Evolutionary conservation across 2,888 invertebrate genomes (phyloP).

Genomic region (Mesorhabditis spiculigera): DNA sequence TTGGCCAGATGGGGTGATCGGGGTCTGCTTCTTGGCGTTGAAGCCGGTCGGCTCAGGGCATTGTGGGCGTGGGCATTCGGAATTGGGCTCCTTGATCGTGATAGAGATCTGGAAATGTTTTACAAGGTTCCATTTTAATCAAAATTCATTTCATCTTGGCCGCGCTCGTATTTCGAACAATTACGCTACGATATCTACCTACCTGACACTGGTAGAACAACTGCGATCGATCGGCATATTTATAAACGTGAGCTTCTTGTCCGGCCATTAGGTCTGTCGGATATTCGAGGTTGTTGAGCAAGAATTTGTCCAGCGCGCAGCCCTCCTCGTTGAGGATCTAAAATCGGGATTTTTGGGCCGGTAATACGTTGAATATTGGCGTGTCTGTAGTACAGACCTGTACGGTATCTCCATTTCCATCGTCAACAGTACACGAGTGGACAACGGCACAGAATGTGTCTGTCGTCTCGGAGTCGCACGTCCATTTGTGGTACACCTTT

Average conservation of each 20-base stretch:
- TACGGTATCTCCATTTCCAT: conserved; percentile 55
- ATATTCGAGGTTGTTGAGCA: conserved; percentile 58
- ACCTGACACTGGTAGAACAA: conserved; percentile 57
- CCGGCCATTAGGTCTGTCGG: conserved; percentile 57
- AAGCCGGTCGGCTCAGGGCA: conserved; percentile 54
- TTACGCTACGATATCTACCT: background rate
- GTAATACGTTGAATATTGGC: background rate
- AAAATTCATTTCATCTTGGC: background rate
- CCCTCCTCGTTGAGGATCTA: conserved; percentile 56
- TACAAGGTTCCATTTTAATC: background rate
- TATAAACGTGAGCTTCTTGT: conserved; percentile 58
- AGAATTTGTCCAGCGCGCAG: conserved; percentile 56
- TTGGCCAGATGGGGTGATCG: background rate
- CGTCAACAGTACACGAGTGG: conserved; percentile 57
- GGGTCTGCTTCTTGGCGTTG: conserved; percentile 40
- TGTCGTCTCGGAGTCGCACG: conserved; percentile 55
- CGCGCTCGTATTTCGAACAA: too few species aligned
- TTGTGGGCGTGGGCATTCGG: conserved; percentile 54
- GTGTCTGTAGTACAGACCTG: too few species aligned
- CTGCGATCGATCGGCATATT: conserved; percentile 56
- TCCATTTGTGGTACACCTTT: conserved; percentile 57
- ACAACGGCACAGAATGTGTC: conserved; percentile 58
- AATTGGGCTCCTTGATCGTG: conserved; percentile 54
- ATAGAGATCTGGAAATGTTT: conserved; percentile 40
- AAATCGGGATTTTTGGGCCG: background rate